phyloP scores from a whole-genome alignment of 2,888 invertebrate genomes.

The Tortrix viridana region DNA sequence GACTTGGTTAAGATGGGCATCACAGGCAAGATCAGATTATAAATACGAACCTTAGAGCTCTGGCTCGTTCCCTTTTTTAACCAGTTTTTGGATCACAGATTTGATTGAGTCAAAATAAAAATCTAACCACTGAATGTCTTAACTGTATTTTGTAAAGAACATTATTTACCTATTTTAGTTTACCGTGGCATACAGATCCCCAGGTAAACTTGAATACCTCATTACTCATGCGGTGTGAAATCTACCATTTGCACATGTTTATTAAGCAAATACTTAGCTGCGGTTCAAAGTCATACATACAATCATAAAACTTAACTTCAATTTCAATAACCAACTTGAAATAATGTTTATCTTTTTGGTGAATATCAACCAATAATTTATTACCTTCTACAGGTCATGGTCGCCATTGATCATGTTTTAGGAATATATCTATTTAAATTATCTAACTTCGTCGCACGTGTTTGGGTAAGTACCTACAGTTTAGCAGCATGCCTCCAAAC shows the following conservation, averaged over 20 bases:
- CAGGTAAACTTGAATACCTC: conserved; percentile 33
- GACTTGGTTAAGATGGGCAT: too few relatives aligned
- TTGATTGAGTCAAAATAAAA: too few relatives aligned
- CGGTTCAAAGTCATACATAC: conserved; percentile 31
- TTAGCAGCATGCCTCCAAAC: conserved; percentile 23
- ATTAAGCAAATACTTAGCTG: conserved; percentile 32
- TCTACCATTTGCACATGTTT: conserved; percentile 37
- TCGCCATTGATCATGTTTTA: conserved; percentile 18
- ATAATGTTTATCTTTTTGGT: not conserved
- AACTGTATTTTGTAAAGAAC: not conserved
- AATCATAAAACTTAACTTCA: conserved; percentile 21
- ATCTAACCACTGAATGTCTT: too few relatives aligned
- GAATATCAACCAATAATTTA: conserved; percentile 4
- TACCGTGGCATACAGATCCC: conserved; percentile 18
- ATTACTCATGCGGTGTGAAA: conserved; percentile 37
- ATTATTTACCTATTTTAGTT: conserved; percentile 30
- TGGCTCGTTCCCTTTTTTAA: too few relatives aligned
- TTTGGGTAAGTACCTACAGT: conserved; percentile 20
- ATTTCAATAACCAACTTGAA: too few relatives aligned
- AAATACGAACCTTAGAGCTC: too few relatives aligned
- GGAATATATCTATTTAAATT: conserved; percentile 21
- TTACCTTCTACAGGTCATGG: conserved; percentile 23
- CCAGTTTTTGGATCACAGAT: too few relatives aligned
- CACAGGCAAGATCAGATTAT: too few relatives aligned
- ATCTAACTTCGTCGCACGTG: conserved; percentile 27